phyloP scores from a whole-genome alignment of 2,888 invertebrate genomes.

The Drosophila histrio region DNA sequence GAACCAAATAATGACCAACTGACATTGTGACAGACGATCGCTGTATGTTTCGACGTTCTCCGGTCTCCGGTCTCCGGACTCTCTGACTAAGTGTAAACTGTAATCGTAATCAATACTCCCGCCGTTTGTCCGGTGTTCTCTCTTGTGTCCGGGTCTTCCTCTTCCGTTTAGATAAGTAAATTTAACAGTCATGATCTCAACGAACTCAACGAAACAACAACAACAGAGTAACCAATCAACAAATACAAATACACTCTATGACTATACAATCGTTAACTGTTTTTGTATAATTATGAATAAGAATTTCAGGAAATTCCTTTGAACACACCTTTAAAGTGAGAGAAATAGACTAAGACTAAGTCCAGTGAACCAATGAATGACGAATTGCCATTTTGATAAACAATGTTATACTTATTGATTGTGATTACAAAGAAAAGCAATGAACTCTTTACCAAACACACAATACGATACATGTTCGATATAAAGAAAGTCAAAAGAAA shows the following conservation, averaged over 20 bases:
- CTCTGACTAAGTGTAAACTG: slow-evolving; percentile 32
- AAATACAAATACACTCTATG: neutral
- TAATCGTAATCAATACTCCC: slow-evolving; percentile 19
- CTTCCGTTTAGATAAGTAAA: slow-evolving; percentile 32
- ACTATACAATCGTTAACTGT: neutral
- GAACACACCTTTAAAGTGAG: neutral
- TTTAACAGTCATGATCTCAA: slow-evolving; percentile 30
- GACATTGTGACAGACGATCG: slow-evolving; percentile 25
- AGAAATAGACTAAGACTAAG: neutral
- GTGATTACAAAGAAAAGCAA: slow-evolving; percentile 11
- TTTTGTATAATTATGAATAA: slow-evolving; percentile 20
- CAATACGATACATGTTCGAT: neutral
- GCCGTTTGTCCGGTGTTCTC: neutral
- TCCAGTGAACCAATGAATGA: slow-evolving; percentile 42
- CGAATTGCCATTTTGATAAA: slow-evolving; percentile 20
- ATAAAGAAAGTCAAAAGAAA: neutral
- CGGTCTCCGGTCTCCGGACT: neutral
- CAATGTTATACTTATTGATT: neutral
- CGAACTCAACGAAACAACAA: neutral
- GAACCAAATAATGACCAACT: slow-evolving; percentile 33
- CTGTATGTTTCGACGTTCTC: neutral
- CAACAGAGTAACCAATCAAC: neutral
- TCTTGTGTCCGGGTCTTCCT: neutral
- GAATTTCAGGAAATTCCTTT: slow-evolving; percentile 7
- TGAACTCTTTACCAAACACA: neutral